These are phyloP conservation scores for Drosophila teissieri DNA, from an alignment of 1,140 invertebrate genomes.

Conservation along the genomic window DNA sequence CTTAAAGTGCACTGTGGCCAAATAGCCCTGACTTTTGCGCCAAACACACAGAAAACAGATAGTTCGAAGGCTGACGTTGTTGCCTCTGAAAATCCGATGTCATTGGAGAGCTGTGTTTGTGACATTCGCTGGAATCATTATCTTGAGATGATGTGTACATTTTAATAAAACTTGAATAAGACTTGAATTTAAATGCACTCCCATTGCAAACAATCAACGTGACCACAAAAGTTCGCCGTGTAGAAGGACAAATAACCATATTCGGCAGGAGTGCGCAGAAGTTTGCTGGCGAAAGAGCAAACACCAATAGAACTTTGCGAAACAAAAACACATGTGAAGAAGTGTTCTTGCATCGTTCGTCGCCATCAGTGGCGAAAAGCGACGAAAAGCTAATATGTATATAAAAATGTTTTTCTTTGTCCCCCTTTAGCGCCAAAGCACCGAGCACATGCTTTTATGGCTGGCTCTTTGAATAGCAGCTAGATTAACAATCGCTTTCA, in stretches of 20 bases:
- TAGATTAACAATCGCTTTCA: slow-evolving; percentile 5
- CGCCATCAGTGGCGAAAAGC: slow-evolving; percentile 7
- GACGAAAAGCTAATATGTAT: slow-evolving; percentile 9
- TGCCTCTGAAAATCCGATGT: too few relatives aligned
- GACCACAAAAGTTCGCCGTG: background rate
- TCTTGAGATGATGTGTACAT: too few relatives aligned
- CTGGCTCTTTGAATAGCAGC: slow-evolving; percentile 4
- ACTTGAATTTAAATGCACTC: too few relatives aligned
- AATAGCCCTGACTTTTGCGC: too few relatives aligned
- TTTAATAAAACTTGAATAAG: too few relatives aligned
- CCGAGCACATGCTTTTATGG: slow-evolving; percentile 6
- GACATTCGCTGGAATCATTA: too few relatives aligned
- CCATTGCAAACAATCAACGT: background rate
- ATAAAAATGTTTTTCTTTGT: slow-evolving; percentile 2
- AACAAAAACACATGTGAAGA: slow-evolving; percentile 12
- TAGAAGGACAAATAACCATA: slow-evolving; percentile 1
- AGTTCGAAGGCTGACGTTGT: too few relatives aligned
- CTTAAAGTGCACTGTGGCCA: slow-evolving; percentile 8
- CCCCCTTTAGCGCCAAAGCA: background rate
- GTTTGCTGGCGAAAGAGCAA: background rate
- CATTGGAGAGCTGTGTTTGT: too few relatives aligned
- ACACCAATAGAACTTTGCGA: background rate
- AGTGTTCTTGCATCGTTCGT: slow-evolving; percentile 2
- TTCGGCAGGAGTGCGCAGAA: background rate
- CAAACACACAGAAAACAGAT: background rate